Percentiles rank a stretch among this genome's conserved stretches.
These are phyloP conservation scores for Gasterosteus aculeatus DNA, from an alignment of 2,113 vertebrate genomes.

Conservation along the genomic window DNA sequence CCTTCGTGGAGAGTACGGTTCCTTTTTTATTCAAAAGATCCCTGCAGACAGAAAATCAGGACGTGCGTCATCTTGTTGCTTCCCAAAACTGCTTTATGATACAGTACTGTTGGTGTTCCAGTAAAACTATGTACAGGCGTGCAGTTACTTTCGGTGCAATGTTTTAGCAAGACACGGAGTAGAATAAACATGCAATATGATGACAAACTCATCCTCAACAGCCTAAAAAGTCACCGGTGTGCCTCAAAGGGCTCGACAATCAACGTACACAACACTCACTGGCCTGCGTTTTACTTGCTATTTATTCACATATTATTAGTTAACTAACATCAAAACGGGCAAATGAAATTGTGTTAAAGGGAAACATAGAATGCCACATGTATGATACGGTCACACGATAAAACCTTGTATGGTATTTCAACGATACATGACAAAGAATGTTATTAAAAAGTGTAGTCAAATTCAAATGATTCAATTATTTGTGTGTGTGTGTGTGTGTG, in stretches of 20 bases:
- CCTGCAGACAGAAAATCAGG: neutral
- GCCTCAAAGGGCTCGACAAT: neutral
- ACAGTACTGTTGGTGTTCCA: neutral
- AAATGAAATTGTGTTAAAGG: neutral
- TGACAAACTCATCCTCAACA: neutral
- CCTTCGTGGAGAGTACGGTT: neutral
- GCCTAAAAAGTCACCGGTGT: neutral
- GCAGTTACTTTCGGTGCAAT: neutral
- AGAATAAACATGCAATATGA: neutral
- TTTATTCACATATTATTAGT: neutral
- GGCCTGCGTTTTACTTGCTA: neutral
- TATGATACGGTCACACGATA: neutral
- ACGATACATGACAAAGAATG: fast-evolving
- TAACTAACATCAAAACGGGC: neutral
- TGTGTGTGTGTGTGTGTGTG: neutral
- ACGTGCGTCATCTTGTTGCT: neutral
- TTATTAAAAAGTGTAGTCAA: neutral
- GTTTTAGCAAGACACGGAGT: neutral
- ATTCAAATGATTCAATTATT: neutral
- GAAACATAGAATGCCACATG: neutral
- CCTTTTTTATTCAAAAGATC: slow-evolving; percentile 1
- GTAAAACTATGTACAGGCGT: neutral
- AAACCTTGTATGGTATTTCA: neutral
- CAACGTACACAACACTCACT: neutral
- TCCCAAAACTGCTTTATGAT: neutral